phyloP scores from a whole-genome alignment of 2,113 vertebrate genomes.

The Megaceryle maxima region DNA sequence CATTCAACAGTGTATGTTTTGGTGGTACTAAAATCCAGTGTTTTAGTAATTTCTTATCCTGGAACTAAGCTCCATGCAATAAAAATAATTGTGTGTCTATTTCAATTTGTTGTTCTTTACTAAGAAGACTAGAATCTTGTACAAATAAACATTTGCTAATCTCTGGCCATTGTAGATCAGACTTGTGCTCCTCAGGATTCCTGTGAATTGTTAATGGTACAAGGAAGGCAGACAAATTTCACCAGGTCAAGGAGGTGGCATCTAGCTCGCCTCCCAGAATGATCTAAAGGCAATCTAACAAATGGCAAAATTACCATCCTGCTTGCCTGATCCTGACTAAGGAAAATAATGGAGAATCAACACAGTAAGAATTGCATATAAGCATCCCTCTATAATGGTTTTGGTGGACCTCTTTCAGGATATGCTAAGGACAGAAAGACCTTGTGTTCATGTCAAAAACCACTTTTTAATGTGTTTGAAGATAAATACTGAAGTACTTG shows the following conservation, averaged over 20 bases:
- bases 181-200: not conserved
- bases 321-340: not conserved
- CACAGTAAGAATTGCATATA: not conserved
- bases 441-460: not conserved
- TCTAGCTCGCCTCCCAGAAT: not conserved
- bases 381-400: not conserved
- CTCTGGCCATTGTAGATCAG: not conserved
- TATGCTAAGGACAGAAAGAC: not conserved
- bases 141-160: not conserved
- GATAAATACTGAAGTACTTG: not conserved
- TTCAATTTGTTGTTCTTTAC: not conserved
- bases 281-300: not conserved
- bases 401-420: not conserved
- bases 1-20: not conserved
- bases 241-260: not conserved
- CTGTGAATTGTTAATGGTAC: not conserved
- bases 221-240: not conserved
- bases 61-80: not conserved
- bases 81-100: not conserved
- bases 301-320: not conserved
- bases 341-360: not conserved
- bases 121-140: not conserved
- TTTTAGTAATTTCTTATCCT: not conserved
- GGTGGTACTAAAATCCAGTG: not conserved
- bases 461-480: not conserved